Conservation (phyloP, 2,113 vertebrate species). For the Chionis minor region DNA sequence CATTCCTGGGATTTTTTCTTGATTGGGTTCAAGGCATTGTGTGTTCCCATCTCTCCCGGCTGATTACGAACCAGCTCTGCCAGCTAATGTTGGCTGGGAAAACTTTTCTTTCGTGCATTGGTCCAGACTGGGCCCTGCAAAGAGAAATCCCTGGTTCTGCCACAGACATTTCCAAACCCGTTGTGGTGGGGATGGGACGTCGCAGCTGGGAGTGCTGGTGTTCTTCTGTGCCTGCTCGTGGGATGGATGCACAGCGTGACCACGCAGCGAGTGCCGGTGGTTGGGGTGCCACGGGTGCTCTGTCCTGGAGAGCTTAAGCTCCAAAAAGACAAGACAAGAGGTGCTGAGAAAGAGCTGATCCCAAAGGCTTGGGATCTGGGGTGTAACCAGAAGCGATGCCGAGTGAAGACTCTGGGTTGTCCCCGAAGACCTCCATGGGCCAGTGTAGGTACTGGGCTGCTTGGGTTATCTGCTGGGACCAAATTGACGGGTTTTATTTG, state of each 20-base stretch:
- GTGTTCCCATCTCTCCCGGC: constrained; percentile 49
- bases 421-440: background rate
- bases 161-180: background rate
- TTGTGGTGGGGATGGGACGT: background rate
- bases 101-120: background rate
- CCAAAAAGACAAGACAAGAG: background rate
- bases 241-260: background rate
- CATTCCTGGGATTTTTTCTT: constrained; percentile 64
- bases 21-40: constrained; percentile 62
- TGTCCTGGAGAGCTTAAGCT: background rate
- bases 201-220: background rate
- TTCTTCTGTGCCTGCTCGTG: background rate
- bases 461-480: background rate
- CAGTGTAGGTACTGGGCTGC: background rate
- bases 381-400: fast-evolving
- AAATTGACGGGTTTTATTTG: background rate
- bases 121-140: background rate
- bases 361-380: background rate
- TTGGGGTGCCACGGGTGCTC: background rate
- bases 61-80: constrained; percentile 49
- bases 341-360: background rate
- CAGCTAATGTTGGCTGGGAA: constrained; percentile 56
- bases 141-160: background rate
- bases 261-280: fast-evolving
- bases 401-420: background rate